A percentile compares a stretch with the other conserved stretches of the same genome.
These are phyloP conservation scores for Ascidia mentula DNA, from an alignment of 23 tunicate species.

Conservation along the genomic window DNA sequence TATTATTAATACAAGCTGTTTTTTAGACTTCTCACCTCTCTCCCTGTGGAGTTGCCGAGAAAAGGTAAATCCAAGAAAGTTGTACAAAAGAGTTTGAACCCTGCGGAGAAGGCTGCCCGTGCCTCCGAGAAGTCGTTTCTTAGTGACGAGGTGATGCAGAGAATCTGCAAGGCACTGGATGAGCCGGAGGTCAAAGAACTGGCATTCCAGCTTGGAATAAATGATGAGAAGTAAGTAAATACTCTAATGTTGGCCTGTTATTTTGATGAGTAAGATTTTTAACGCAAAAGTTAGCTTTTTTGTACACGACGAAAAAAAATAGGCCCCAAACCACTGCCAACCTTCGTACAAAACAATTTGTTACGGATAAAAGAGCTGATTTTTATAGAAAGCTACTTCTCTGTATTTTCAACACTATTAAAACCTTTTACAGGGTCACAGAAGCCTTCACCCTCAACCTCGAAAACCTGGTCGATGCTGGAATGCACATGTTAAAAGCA, in stretches of 20 bases:
- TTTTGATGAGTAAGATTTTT: neutral
- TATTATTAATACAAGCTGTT: too few species aligned
- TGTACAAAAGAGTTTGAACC: neutral
- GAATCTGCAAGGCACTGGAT: conserved; percentile 34
- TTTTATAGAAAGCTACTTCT: too few species aligned
- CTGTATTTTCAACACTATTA: neutral
- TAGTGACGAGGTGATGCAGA: conserved; percentile 17
- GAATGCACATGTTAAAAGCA: conserved; percentile 2
- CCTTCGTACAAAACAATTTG: neutral
- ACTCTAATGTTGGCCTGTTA: neutral
- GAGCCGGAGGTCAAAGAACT: conserved; percentile 28
- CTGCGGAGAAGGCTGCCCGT: neutral
- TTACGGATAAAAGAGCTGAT: neutral
- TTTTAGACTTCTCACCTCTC: conserved; percentile 24
- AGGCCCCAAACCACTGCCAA: neutral
- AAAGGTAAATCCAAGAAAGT: conserved; percentile 6
- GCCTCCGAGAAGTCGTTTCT: conserved; percentile 11
- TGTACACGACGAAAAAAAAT: too few species aligned
- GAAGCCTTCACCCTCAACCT: neutral
- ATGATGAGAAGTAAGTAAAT: conserved; percentile 19
- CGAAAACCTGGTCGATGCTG: conserved; percentile 6
- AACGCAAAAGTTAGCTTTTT: too few species aligned
- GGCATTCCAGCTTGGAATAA: conserved; percentile 36
- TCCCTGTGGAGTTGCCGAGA: conserved; percentile 28
- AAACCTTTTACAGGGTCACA: neutral